Evolutionary conservation across 2,888 invertebrate genomes (phyloP).

Genomic region (Spicauda simplicius): DNA sequence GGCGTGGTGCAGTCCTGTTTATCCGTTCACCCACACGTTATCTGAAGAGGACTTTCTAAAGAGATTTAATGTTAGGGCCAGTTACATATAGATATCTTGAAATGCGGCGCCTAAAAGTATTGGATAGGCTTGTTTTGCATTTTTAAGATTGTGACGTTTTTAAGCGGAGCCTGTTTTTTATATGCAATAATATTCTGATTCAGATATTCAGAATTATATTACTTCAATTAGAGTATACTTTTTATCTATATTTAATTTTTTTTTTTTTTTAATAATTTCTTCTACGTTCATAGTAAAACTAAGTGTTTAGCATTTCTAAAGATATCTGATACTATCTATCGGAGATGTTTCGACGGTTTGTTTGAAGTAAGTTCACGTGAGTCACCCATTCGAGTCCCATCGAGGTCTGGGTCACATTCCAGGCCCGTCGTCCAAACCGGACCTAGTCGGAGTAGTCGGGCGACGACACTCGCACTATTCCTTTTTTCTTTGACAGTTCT

Average conservation of each 20-base stretch:
- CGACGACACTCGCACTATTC: slow-evolving; percentile 42
- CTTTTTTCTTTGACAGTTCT: slow-evolving; percentile 47
- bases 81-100: background rate
- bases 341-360: slow-evolving; percentile 52
- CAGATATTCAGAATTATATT: no score
- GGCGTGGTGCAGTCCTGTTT: slow-evolving; percentile 68
- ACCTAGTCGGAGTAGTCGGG: slow-evolving; percentile 48
- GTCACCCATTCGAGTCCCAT: slow-evolving; percentile 71
- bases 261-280: no score
- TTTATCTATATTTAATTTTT: no score
- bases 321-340: slow-evolving; percentile 56
- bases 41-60: slow-evolving; percentile 32
- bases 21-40: slow-evolving; percentile 69
- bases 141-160: no score
- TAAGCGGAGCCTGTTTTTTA: no score
- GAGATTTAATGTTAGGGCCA: slow-evolving; percentile 4
- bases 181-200: no score
- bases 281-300: no score
- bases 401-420: slow-evolving; percentile 82
- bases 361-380: slow-evolving; percentile 61
- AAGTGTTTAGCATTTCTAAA: no score
- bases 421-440: slow-evolving; percentile 57
- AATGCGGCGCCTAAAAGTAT: background rate
- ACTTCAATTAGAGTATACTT: no score
- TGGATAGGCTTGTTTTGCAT: no score